These are phyloP conservation scores for Troglohyphantes excavatus DNA, from an alignment of 2,888 invertebrate species.

Conservation along the genomic window DNA sequence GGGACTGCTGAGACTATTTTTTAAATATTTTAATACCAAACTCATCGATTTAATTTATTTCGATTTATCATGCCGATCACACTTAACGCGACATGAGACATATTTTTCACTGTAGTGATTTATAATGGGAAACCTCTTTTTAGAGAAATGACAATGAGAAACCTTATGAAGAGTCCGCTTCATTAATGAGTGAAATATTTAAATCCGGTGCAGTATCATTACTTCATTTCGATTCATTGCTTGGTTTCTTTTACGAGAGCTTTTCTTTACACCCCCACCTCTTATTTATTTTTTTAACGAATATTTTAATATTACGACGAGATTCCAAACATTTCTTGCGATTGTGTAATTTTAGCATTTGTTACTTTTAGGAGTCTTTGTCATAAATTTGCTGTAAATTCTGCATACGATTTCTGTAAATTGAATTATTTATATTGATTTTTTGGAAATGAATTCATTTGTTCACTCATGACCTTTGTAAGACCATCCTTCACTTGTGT, in stretches of 20 bases:
- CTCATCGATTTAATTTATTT: conserved; percentile 57
- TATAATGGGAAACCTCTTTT: conserved; percentile 58
- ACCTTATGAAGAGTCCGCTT: conserved; percentile 17
- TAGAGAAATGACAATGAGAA: conserved; percentile 25
- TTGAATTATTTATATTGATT: conserved; percentile 76
- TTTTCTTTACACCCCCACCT: conserved; percentile 65
- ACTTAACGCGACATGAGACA: conserved; percentile 39
- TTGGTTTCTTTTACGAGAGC: conserved; percentile 60
- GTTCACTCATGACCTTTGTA: conserved; percentile 68
- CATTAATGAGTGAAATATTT: conserved; percentile 36
- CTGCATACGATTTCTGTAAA: conserved; percentile 71
- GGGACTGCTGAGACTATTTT: conserved; percentile 50
- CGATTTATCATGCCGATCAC: conserved; percentile 46
- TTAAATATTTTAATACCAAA: conserved; percentile 66
- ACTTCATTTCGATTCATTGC: conserved; percentile 45
- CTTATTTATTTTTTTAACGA: conserved; percentile 71
- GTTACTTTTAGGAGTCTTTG: conserved; percentile 69
- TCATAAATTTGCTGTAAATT: conserved; percentile 60
- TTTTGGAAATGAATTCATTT: conserved; percentile 69
- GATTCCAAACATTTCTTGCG: conserved; percentile 66
- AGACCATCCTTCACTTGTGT: conserved; percentile 65
- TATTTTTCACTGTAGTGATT: conserved; percentile 76
- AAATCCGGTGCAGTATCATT: conserved; percentile 72
- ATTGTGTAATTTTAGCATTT: conserved; percentile 47
- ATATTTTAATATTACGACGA: conserved; percentile 63